A percentile compares a stretch with the other conserved stretches of the same genome.
Evolutionary conservation across 64 coral and sea anemone species (phyloP).

Genomic region (Pocillopora verrucosa): DNA sequence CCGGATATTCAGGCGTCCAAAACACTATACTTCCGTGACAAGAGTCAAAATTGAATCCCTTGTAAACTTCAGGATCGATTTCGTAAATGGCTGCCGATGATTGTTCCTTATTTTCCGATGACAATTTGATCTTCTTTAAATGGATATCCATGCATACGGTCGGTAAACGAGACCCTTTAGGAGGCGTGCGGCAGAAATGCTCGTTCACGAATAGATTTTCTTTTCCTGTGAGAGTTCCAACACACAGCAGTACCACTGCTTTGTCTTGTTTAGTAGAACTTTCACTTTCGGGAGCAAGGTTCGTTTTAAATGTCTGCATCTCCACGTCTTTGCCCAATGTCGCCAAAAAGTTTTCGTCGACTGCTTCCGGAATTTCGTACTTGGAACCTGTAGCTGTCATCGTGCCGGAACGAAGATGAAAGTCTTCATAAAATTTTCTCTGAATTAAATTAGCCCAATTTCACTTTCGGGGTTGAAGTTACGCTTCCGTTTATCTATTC

Average conservation of each 20-base stretch:
- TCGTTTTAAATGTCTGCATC: constrained; percentile 52
- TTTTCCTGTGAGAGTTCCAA: constrained; percentile 6
- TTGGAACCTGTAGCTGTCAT: not conserved
- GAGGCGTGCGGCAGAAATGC: not conserved
- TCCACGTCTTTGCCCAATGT: constrained; percentile 6
- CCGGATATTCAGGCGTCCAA: constrained; percentile 3
- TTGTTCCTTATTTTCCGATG: not conserved
- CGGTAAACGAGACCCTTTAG: not conserved
- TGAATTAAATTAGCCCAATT: not conserved
- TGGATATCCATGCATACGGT: constrained; percentile 12
- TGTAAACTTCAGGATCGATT: not conserved
- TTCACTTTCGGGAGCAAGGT: not conserved
- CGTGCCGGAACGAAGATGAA: no score
- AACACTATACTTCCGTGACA: constrained; percentile 27
- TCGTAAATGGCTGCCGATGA: not conserved
- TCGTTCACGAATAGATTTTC: not conserved
- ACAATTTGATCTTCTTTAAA: constrained; percentile 2
- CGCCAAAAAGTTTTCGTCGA: not conserved
- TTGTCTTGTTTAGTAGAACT: not conserved
- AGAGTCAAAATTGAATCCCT: constrained; percentile 10
- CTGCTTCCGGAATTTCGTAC: constrained; percentile 37
- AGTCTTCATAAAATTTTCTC: not conserved
- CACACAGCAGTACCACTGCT: not conserved
- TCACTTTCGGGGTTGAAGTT: not conserved
- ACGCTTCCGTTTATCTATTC: no score